Evolutionary conservation across 1,140 invertebrate species (phyloP).

Genomic region (Apis florea): DNA sequence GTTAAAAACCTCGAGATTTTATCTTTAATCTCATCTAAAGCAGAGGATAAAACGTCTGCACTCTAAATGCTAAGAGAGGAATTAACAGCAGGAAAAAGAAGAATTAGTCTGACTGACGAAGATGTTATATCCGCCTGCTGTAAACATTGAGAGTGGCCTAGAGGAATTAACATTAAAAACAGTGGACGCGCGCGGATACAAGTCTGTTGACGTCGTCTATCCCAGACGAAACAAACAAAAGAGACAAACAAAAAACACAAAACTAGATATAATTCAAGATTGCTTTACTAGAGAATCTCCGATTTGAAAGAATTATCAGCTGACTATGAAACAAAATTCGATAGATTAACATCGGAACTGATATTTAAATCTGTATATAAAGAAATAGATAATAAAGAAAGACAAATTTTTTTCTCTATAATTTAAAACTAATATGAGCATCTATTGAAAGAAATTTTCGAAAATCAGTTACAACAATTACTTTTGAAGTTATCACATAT

Average conservation of each 20-base stretch:
- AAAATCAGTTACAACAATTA: neutral
- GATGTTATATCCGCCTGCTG: slow-evolving; percentile 4
- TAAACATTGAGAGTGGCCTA: neutral
- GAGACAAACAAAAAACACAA: slow-evolving; percentile 19
- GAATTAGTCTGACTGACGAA: neutral
- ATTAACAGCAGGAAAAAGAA: neutral
- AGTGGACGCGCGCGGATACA: neutral
- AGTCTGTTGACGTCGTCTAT: neutral
- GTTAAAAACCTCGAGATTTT: neutral
- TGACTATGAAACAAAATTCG: neutral
- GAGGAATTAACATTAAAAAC: slow-evolving; percentile 1
- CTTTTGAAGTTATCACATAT: neutral
- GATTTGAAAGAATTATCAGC: neutral
- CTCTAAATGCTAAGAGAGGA: neutral
- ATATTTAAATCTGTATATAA: neutral
- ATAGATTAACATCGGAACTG: neutral
- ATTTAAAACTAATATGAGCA: neutral
- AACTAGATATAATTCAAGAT: slow-evolving; percentile 49
- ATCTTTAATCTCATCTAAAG: no score
- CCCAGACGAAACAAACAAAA: slow-evolving; percentile 10
- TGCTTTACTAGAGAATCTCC: neutral
- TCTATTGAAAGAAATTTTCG: neutral
- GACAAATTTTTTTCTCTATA: no score
- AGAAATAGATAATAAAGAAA: no score
- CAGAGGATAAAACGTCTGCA: neutral